These are phyloP conservation scores for Melanotaenia parkinsoni DNA, from an alignment of 2,797 vertebrate genomes.

Conservation along the genomic window DNA sequence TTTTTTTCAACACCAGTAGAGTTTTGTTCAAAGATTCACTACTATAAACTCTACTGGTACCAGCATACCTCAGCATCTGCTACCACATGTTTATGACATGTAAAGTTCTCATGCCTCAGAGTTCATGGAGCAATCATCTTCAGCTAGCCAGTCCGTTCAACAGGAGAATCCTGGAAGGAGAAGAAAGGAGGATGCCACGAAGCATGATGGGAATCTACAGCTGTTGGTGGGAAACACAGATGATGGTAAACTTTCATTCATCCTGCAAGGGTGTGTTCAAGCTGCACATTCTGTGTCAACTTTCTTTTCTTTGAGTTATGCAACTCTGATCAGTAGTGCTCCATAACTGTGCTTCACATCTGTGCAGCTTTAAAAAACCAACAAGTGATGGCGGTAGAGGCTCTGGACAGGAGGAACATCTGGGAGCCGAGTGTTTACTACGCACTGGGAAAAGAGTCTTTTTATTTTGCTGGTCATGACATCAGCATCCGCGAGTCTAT, in stretches of 20 bases:
- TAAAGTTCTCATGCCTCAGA: neutral
- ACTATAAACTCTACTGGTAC: neutral
- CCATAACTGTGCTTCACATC: neutral
- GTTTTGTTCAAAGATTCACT: neutral
- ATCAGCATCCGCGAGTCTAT: constrained; percentile 91
- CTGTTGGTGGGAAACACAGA: constrained; percentile 26
- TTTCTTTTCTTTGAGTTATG: neutral
- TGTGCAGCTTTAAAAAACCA: constrained; percentile 34
- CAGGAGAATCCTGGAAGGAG: constrained; percentile 21
- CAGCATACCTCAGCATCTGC: neutral
- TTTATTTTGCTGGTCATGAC: constrained; percentile 85
- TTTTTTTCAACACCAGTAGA: neutral
- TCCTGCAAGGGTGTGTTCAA: neutral
- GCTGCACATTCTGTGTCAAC: neutral
- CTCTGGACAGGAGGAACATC: constrained; percentile 55
- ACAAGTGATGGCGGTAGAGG: constrained; percentile 58
- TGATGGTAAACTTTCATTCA: constrained; percentile 46
- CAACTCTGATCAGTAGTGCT: neutral
- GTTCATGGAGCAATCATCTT: constrained; percentile 52
- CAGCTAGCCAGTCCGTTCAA: neutral
- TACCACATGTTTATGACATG: neutral
- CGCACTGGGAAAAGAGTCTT: constrained; percentile 86
- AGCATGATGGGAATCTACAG: constrained; percentile 9
- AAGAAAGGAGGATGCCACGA: constrained; percentile 8
- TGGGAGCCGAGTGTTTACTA: constrained; percentile 84